Evolutionary conservation across 2,888 invertebrate species (phyloP), one percentile per base, ranked within the genome.

Genomic region (Metopia argyrocephala): DNA sequence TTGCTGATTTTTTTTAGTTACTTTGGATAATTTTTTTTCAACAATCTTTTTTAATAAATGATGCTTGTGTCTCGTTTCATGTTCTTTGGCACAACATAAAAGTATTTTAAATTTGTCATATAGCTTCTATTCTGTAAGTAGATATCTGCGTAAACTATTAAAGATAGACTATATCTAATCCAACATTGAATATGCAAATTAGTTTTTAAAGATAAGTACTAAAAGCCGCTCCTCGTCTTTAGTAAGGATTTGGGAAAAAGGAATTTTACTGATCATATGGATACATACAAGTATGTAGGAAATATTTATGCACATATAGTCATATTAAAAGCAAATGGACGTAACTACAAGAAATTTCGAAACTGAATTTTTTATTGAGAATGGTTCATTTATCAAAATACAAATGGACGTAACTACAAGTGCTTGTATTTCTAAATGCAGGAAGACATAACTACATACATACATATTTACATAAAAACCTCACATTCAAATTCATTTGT

Each of bases 81-180:
- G 81, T 81, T 78, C 38, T 81, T 65, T 61, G 74, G 61, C 50
- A 54, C 59, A 78, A 81, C 81, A 81, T 70, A 78, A 75, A 81
- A 81, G 75, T 81, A 74, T 74, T 74, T 81, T 81, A 81, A 78
- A 81, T 81, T 81, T 81, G 70, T 81, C 81, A 81, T 81, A 62
- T 38, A 81, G 78, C 78, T 78, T 78, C 38, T 15, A 9, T n/a
- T n/a, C n/a, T n/a, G n/a, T n/a, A n/a, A n/a, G n/a, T n/a, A n/a
- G n/a, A 38, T 31, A 12, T 6, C 1, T 38, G 31, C 9, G 12
- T 31, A 12, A 31, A 31, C 15, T 9, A 15, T 12, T 38, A 12
- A 15, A 12, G 7, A 31, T 1, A n/a, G n/a, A n/a, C n/a, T n/a
- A 31, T 38, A 78, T 78, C 81, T 78, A 78, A 78, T 74, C 78